Conservation (phyloP, 1,140 invertebrate genomes). For the Leucophenga varia region DNA sequence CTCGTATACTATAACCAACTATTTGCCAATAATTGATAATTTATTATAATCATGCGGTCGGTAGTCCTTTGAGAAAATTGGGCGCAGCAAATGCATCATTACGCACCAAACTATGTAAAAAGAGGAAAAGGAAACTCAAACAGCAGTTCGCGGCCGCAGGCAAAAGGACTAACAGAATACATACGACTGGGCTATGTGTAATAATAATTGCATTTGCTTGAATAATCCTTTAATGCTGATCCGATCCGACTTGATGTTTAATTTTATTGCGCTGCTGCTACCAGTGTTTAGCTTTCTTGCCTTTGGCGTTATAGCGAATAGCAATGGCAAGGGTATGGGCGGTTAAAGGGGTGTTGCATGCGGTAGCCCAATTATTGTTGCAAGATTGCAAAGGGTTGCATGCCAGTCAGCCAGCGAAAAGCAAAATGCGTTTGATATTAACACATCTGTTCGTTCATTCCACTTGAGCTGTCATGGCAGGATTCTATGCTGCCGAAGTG, state of each 20-base stretch:
- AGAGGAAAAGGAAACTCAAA: neutral
- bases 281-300: neutral
- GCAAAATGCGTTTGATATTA: constrained; percentile 53
- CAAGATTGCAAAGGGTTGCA: constrained; percentile 37
- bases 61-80: no score
- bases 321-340: constrained; percentile 1
- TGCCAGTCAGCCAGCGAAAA: neutral
- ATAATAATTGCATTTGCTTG: constrained; percentile 56
- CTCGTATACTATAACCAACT: no score
- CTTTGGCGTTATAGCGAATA: neutral
- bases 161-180: constrained; percentile 24
- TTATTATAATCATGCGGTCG: constrained; percentile 40
- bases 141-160: neutral
- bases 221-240: constrained; percentile 56
- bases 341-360: constrained; percentile 32
- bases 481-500: constrained; percentile 11
- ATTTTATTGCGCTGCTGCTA: constrained; percentile 7
- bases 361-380: constrained; percentile 49
- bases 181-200: constrained; percentile 30
- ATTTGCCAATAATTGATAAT: constrained; percentile 52
- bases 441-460: constrained; percentile 56
- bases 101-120: constrained; percentile 6
- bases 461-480: constrained; percentile 38
- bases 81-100: no score
- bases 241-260: constrained; percentile 49